Percentiles rank a stretch among this genome's conserved stretches.
Conservation (phyloP, 2,888 invertebrate species). For the Tromatobia lineatoria region DNA sequence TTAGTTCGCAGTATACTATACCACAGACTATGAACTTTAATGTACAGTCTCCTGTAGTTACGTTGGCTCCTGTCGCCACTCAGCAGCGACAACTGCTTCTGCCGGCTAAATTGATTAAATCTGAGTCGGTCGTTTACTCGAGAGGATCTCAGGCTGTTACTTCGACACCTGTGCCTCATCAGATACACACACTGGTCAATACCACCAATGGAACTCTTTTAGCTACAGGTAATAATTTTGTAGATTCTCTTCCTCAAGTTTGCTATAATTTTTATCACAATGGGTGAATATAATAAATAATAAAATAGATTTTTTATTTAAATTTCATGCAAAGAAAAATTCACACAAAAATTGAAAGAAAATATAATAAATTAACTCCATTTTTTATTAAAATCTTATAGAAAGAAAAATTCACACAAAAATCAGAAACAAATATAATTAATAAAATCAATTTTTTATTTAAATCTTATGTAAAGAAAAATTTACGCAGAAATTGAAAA, state of each 20-base stretch:
- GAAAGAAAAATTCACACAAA: too few species aligned
- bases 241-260: not conserved
- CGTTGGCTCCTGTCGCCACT: slow-evolving; percentile 79
- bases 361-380: too few species aligned
- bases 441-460: not conserved
- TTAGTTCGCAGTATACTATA: slow-evolving; percentile 81
- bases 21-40: slow-evolving; percentile 82
- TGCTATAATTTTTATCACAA: not conserved
- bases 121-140: slow-evolving; percentile 83
- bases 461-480: too few species aligned
- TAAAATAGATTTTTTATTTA: not conserved
- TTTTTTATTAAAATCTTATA: not conserved
- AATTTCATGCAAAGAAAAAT: too few species aligned
- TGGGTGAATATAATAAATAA: too few species aligned
- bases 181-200: slow-evolving; percentile 89
- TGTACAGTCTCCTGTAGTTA: slow-evolving; percentile 83
- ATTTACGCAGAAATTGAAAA: too few species aligned
- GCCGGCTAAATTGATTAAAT: slow-evolving; percentile 84
- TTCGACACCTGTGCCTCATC: slow-evolving; percentile 82
- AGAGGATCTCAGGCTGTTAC: slow-evolving; percentile 78
- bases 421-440: not conserved
- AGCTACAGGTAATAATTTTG: slow-evolving; percentile 86
- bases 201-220: slow-evolving; percentile 89
- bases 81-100: slow-evolving; percentile 81
- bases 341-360: too few species aligned